A percentile compares a stretch with the other conserved stretches of the same genome.
Evolutionary conservation across 1,140 invertebrate genomes (phyloP).

Genomic region (Halyomorpha halys): DNA sequence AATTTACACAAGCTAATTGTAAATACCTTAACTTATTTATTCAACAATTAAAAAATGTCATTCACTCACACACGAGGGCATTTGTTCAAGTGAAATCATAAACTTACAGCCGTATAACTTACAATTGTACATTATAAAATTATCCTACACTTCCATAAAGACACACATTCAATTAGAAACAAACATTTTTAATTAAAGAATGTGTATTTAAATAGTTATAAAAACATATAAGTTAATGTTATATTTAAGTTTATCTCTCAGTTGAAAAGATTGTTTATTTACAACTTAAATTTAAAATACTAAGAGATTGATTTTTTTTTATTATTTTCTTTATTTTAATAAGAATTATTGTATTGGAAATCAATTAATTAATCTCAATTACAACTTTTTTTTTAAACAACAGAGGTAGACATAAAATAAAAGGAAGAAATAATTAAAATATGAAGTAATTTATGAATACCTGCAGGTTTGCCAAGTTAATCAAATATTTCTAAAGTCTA

Average conservation of each 20-base stretch:
- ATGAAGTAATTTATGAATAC: background rate
- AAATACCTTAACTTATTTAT: slow-evolving; percentile 4
- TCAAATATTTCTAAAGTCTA: background rate
- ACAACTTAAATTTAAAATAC: slow-evolving; percentile 5
- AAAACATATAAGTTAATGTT: slow-evolving; percentile 14
- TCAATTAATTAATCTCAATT: background rate
- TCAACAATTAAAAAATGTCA: slow-evolving; percentile 8
- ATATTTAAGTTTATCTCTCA: background rate
- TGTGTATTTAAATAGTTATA: background rate
- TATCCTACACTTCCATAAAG: slow-evolving; percentile 3
- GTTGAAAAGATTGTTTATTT: background rate
- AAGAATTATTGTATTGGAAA: background rate
- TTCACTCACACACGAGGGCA: background rate
- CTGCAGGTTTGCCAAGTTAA: background rate
- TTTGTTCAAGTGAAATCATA: background rate
- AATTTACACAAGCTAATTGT: slow-evolving; percentile 5
- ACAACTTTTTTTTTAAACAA: background rate
- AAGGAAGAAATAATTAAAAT: background rate
- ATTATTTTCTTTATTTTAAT: background rate
- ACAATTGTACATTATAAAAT: slow-evolving; percentile 4
- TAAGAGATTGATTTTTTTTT: background rate
- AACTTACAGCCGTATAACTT: slow-evolving; percentile 12
- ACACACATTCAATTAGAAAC: slow-evolving; percentile 10
- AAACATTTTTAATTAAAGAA: slow-evolving; percentile 2
- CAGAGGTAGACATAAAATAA: background rate